Conservation (phyloP, 2,888 invertebrate species). For the Epistrophe eligans region DNA sequence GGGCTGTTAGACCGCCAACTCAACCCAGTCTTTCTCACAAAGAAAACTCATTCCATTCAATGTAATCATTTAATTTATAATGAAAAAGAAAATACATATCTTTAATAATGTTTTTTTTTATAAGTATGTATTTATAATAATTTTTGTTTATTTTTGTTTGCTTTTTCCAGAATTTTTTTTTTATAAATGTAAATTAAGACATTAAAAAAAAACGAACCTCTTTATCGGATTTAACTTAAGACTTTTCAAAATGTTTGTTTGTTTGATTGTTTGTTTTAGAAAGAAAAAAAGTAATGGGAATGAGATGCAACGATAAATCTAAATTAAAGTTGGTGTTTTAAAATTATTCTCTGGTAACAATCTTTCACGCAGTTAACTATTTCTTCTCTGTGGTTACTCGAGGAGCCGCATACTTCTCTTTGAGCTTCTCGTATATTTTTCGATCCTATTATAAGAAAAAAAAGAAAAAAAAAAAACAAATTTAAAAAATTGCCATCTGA, state of each 20-base stretch:
- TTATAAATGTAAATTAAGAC: constrained; percentile 4
- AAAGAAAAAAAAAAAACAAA: constrained; percentile 78
- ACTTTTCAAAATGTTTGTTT: constrained; percentile 2
- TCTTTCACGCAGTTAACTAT: constrained; percentile 9
- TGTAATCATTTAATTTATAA: constrained; percentile 27
- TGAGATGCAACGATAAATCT: constrained; percentile 27
- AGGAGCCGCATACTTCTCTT: constrained; percentile 86
- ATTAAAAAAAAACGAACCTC: constrained; percentile 4
- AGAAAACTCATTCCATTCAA: neutral
- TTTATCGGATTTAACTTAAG: neutral
- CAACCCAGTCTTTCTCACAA: neutral
- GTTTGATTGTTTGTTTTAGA: constrained; percentile 19
- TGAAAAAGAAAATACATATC: constrained; percentile 11
- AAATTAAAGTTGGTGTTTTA: constrained; percentile 51
- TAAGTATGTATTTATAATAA: neutral
- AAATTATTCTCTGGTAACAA: neutral
- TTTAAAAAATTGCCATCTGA: neutral
- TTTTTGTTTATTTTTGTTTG: neutral
- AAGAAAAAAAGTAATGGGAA: constrained; percentile 22
- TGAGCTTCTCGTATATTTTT: constrained; percentile 90
- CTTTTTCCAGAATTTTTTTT: neutral
- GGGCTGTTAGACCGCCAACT: too few relatives aligned
- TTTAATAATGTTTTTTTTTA: neutral
- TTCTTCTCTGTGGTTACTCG: constrained; percentile 75
- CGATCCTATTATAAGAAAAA: constrained; percentile 86